Evolutionary conservation across 2,113 vertebrate species (phyloP).

Genomic region (Murina feae): DNA sequence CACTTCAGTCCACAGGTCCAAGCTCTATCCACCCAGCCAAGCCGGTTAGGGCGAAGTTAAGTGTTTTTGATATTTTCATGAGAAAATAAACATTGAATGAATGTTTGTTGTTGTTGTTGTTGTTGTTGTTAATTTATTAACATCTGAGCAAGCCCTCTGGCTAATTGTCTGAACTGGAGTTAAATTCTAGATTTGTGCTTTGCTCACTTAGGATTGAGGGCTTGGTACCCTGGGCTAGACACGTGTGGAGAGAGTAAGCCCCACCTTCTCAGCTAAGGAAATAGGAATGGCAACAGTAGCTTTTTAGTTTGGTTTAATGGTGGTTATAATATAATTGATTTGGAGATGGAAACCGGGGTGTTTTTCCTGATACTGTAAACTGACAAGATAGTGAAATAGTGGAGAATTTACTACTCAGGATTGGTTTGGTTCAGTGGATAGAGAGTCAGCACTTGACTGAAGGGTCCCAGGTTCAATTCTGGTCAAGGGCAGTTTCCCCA

Average conservation of each 20-base stretch:
- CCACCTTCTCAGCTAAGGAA: not conserved
- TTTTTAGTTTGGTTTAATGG: not conserved
- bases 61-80: not conserved
- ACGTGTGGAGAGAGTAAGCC: not conserved
- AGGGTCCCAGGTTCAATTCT: no score
- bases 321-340: not conserved
- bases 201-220: not conserved
- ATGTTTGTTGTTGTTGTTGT: not conserved
- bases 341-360: not conserved
- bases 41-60: not conserved
- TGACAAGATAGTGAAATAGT: not conserved
- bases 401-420: not conserved
- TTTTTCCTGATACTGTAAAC: not conserved
- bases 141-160: not conserved
- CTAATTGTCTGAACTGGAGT: not conserved
- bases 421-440: not conserved
- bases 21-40: no score
- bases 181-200: constrained; percentile 28
- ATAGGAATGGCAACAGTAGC: not conserved
- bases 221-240: not conserved
- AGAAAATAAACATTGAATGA: not conserved
- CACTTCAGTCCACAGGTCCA: no score
- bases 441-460: no score
- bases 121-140: not conserved
- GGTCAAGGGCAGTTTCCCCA: no score